phyloP scores from a whole-genome alignment of 2,797 vertebrate genomes.

The Paratrypauchen microcephalus region DNA sequence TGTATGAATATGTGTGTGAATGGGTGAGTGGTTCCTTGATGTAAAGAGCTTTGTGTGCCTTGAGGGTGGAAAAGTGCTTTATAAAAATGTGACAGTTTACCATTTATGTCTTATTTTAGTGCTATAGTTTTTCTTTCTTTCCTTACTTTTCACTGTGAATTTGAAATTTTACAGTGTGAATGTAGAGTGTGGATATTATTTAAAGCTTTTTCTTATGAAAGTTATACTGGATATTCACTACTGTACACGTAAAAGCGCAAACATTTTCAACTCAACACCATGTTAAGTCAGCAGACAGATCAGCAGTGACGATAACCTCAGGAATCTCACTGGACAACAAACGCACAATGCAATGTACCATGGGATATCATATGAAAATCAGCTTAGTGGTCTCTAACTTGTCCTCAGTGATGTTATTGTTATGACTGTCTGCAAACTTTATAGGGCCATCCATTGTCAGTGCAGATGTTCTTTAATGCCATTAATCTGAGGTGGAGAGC shows the following conservation, averaged over 20 bases:
- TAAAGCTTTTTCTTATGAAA: neutral
- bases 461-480: slow-evolving; percentile 49
- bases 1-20: too few relatives aligned
- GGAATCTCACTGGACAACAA: slow-evolving; percentile 31
- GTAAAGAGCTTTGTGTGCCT: too few relatives aligned
- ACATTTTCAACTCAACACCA: slow-evolving; percentile 63
- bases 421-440: slow-evolving; percentile 34
- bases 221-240: neutral
- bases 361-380: slow-evolving; percentile 18
- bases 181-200: too few relatives aligned
- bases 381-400: slow-evolving; percentile 21
- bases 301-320: slow-evolving; percentile 45
- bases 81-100: too few relatives aligned
- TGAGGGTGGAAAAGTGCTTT: too few relatives aligned
- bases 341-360: slow-evolving; percentile 18
- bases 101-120: too few relatives aligned
- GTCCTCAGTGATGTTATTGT: slow-evolving; percentile 28
- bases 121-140: too few relatives aligned
- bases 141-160: slow-evolving; percentile 30
- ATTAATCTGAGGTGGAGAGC: slow-evolving; percentile 56
- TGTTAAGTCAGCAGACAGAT: slow-evolving; percentile 67
- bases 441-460: slow-evolving; percentile 42
- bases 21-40: too few relatives aligned
- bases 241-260: slow-evolving; percentile 22
- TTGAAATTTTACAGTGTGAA: slow-evolving; percentile 42